Evolutionary conservation across 2,797 vertebrate species (phyloP), one percentile per base, ranked within the genome.

Genomic region (Tapera naevia): DNA sequence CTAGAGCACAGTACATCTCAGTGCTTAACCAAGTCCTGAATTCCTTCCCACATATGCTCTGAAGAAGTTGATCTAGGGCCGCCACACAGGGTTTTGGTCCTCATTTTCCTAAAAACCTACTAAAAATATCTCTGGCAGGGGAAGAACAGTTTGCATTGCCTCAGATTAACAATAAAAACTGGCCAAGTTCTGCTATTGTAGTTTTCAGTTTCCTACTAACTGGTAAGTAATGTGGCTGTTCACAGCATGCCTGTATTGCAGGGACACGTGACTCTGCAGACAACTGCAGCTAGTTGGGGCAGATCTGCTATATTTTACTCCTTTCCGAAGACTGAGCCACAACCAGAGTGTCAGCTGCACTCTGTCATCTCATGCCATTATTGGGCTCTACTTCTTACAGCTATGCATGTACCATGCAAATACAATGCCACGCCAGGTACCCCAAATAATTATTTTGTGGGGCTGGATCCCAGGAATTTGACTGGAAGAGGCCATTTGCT

Each of bases 401-500:
- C 25, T 37, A 2, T 27, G 32, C 11, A 11, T 0, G 5, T 50
- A 53, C 37, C 33, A 17, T 6, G 22, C 35, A 81, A 60, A 69
- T 11, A 64, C 8, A 5, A 17, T 32, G 48, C 32, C 32, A 13
- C 3, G 5, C 7, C 25, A 41, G 11, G 13, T 45, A 73, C 16
- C 10, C 15, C 1, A 0, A 23, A 13, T 4, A 37, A 18, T 73
- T 69, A 35, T 51, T 43, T 14, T 19, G 24, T 22, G 7, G 8
- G 39, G n/a, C 10, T 71, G 8, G 13, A 60, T 84, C 90, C 17
- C 32, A 79, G 53, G 45, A 81, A 73, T 15, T 58, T n/a, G 11
- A 33, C 32, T 45, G 13, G 54, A 33, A 81, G 75, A 85, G 16
- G 6, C 16, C 23, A 71, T 3, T 72, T 80, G 13, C 37, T 87